Conservation (phyloP, 2,113 vertebrate species). For the Ascaphus truei region DNA sequence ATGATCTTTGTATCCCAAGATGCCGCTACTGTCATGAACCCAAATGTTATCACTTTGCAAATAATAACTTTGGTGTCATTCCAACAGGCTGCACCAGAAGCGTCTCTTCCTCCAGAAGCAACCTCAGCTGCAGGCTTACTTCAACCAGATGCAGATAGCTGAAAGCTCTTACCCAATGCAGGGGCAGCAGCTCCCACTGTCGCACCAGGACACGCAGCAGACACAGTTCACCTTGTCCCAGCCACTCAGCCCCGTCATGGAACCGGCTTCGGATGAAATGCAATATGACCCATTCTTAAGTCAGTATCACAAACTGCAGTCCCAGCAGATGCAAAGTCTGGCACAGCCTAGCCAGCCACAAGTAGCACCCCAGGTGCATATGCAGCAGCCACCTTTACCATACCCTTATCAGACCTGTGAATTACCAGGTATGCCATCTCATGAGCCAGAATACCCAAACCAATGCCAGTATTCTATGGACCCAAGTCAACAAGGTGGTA, state of each 20-base stretch:
- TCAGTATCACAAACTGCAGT: constrained; percentile 64
- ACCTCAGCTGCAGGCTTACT: constrained; percentile 89
- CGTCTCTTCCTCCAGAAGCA: constrained; percentile 90
- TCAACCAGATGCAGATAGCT: constrained; percentile 97
- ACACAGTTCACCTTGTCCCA: constrained; percentile 60
- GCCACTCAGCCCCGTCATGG: constrained; percentile 66
- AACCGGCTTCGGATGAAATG: constrained; percentile 66
- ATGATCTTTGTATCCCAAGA: no score
- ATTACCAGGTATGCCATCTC: constrained; percentile 41
- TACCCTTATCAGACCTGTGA: constrained; percentile 74
- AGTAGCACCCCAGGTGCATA: constrained; percentile 44
- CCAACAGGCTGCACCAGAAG: constrained; percentile 88
- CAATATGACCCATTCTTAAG: constrained; percentile 62
- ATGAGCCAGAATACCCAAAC: constrained; percentile 60
- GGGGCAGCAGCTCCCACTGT: constrained; percentile 51
- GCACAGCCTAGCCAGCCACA: constrained; percentile 48
- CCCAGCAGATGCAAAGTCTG: constrained; percentile 56
- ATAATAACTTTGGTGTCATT: constrained; percentile 27
- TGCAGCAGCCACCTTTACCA: constrained; percentile 51
- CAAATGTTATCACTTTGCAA: no score
- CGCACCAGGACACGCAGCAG: constrained; percentile 52
- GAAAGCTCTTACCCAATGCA: constrained; percentile 72
- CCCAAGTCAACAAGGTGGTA: constrained; percentile 41
- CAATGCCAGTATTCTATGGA: constrained; percentile 71
- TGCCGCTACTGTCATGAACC: no score